Evolutionary conservation across 2,888 invertebrate genomes (phyloP).

Genomic region (Trissolcus japonicus): DNA sequence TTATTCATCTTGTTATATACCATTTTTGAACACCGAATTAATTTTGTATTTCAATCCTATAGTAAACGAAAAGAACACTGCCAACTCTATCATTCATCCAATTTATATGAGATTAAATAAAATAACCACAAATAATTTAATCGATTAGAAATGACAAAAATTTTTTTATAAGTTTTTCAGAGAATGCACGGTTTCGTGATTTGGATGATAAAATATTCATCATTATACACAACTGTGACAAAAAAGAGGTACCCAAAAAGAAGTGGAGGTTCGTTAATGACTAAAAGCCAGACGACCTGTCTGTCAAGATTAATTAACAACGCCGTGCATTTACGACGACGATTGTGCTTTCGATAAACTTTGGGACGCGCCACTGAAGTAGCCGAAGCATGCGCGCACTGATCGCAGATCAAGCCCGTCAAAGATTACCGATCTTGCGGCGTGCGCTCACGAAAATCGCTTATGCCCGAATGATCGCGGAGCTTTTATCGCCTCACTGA

Average conservation of each 20-base stretch:
- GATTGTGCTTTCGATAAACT: constrained; percentile 52
- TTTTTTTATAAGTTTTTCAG: no score
- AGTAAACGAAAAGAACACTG: no score
- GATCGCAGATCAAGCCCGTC: constrained; percentile 52
- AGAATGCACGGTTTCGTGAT: no score
- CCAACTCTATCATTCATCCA: no score
- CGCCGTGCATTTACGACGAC: constrained; percentile 39
- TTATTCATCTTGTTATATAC: no score
- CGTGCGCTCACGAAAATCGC: constrained; percentile 61
- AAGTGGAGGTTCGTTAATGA: constrained; percentile 22
- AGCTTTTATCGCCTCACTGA: constrained; percentile 63
- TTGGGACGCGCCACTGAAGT: constrained; percentile 60
- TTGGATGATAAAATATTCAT: no score
- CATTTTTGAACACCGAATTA: no score
- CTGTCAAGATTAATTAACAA: constrained; percentile 54
- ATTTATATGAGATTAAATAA: no score
- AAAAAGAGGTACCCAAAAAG: not conserved
- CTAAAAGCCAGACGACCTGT: constrained; percentile 41
- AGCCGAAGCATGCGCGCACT: constrained; percentile 59
- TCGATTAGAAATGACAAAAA: no score
- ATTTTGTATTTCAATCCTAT: no score
- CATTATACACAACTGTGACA: not conserved
- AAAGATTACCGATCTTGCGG: constrained; percentile 62
- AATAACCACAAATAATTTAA: no score
- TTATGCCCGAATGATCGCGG: constrained; percentile 61